These are phyloP conservation scores for Eupithecia centaureata DNA, from an alignment of 2,888 invertebrate species.

Conservation along the genomic window DNA sequence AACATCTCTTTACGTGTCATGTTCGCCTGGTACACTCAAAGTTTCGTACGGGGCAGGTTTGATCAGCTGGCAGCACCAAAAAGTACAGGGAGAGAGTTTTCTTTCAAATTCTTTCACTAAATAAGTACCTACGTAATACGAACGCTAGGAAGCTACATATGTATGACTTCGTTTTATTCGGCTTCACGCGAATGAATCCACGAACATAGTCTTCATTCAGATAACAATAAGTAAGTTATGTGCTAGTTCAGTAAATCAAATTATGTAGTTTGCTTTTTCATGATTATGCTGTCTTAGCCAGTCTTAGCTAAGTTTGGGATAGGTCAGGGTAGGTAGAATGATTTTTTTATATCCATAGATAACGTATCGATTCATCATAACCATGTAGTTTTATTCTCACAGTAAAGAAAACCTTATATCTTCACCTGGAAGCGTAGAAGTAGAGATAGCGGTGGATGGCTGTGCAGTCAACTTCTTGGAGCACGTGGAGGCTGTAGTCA, in stretches of 20 bases:
- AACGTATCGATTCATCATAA: not conserved
- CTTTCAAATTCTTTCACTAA: too few relatives aligned
- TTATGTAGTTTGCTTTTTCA: too few relatives aligned
- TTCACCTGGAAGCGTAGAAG: slow-evolving; percentile 54
- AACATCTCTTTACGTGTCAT: slow-evolving; percentile 19
- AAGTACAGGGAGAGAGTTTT: too few relatives aligned
- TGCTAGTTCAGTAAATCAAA: too few relatives aligned
- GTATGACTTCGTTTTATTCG: too few relatives aligned
- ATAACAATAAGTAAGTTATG: too few relatives aligned
- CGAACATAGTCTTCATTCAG: too few relatives aligned
- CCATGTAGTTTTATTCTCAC: not conserved
- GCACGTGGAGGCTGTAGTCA: slow-evolving; percentile 91
- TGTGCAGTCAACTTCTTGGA: slow-evolving; percentile 90
- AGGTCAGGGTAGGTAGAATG: not conserved
- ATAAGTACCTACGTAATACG: too few relatives aligned
- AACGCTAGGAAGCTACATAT: too few relatives aligned
- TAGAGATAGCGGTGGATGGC: slow-evolving; percentile 81
- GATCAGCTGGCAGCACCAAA: slow-evolving; percentile 14
- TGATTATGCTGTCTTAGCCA: too few relatives aligned
- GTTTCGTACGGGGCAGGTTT: slow-evolving; percentile 30
- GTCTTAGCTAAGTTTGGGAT: not conserved
- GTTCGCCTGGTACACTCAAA: slow-evolving; percentile 32
- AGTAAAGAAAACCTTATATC: slow-evolving; percentile 44
- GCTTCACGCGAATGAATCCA: too few relatives aligned
- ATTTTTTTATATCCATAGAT: not conserved